These are phyloP conservation scores for Cecidostiba fungosa DNA, from an alignment of 2,888 invertebrate genomes.

Conservation along the genomic window DNA sequence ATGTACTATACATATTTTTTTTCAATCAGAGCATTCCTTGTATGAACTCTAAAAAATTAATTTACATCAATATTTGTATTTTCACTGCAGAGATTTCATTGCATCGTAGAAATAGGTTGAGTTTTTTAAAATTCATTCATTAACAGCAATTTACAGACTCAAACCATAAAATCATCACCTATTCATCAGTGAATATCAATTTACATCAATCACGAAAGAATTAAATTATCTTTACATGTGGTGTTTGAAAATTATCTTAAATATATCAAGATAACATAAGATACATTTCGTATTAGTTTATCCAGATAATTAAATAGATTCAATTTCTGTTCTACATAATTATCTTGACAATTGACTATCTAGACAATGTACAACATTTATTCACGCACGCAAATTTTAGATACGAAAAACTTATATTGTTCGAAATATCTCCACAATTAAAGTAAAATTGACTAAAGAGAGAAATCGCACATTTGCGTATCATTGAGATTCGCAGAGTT, in stretches of 20 bases:
- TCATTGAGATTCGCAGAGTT: slow-evolving; percentile 76
- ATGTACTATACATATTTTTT: slow-evolving; percentile 49
- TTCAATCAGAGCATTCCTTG: slow-evolving; percentile 53
- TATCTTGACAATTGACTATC: slow-evolving; percentile 60
- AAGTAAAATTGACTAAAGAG: slow-evolving; percentile 65
- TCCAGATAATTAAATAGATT: slow-evolving; percentile 59
- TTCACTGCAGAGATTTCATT: slow-evolving; percentile 51
- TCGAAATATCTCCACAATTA: slow-evolving; percentile 60
- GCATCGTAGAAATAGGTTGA: slow-evolving; percentile 39
- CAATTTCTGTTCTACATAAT: slow-evolving; percentile 52
- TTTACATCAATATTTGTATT: slow-evolving; percentile 43
- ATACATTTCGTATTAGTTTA: slow-evolving; percentile 46
- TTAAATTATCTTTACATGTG: slow-evolving; percentile 47
- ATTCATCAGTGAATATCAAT: slow-evolving; percentile 46
- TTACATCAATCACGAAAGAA: slow-evolving; percentile 53
- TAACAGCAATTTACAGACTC: slow-evolving; percentile 54
- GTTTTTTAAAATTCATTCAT: slow-evolving; percentile 45
- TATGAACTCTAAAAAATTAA: slow-evolving; percentile 49
- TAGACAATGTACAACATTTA: slow-evolving; percentile 65
- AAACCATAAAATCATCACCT: slow-evolving; percentile 53
- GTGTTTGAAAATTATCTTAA: slow-evolving; percentile 56
- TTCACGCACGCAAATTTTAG: slow-evolving; percentile 63
- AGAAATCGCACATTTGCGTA: slow-evolving; percentile 56
- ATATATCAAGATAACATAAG: slow-evolving; percentile 57
- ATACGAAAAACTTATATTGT: slow-evolving; percentile 61